These are phyloP conservation scores for Ochropacha duplaris DNA, from an alignment of 2,888 invertebrate genomes.

Conservation along the genomic window DNA sequence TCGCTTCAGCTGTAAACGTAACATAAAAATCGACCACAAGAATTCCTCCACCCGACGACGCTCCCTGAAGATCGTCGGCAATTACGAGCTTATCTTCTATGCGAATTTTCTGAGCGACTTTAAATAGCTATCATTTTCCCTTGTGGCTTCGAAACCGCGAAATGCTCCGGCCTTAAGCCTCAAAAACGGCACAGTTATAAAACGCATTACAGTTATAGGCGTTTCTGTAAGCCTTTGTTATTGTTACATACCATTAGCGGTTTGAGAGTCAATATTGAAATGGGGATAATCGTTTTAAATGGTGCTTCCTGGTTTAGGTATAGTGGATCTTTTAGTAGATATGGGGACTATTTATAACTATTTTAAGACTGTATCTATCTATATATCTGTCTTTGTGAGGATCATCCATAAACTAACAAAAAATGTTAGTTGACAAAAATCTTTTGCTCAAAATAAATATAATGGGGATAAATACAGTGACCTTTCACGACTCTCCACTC, in stretches of 20 bases:
- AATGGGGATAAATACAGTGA: too few relatives aligned
- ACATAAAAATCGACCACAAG: background rate
- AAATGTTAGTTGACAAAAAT: too few relatives aligned
- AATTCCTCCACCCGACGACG: constrained; percentile 10
- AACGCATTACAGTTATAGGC: constrained; percentile 48
- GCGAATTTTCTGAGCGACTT: constrained; percentile 72
- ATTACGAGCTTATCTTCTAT: constrained; percentile 71
- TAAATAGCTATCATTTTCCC: constrained; percentile 73
- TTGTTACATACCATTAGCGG: constrained; percentile 35
- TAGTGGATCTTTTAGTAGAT: background rate
- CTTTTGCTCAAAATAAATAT: too few relatives aligned
- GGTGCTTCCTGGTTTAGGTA: background rate
- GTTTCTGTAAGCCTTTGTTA: constrained; percentile 36
- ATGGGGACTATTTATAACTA: too few relatives aligned
- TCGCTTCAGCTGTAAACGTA: background rate
- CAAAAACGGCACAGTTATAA: constrained; percentile 49
- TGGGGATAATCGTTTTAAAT: background rate
- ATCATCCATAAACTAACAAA: too few relatives aligned
- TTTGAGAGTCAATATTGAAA: constrained; percentile 2
- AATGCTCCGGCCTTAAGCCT: constrained; percentile 50
- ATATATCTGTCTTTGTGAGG: too few relatives aligned
- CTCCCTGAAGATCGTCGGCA: constrained; percentile 63
- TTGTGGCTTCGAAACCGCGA: constrained; percentile 49
- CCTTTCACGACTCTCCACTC: too few relatives aligned
- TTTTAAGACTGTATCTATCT: too few relatives aligned